phyloP scores from a whole-genome alignment of 2,113 vertebrate genomes.

The chimpanzee (Pan troglodytes) region NHGRI_mPanTro3-v2.1_pri NC_072411.2:25810501-25811000 shows the following conservation, averaged over 20 bases:
- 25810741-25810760: not conserved
- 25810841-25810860: not conserved
- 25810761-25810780: not conserved
- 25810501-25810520: not conserved
- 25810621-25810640: not conserved
- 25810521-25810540: not conserved
- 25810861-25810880: not conserved
- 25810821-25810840: not conserved
- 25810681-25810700: not conserved
- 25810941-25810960: not conserved
- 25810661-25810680: not conserved
- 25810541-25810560: not conserved
- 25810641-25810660: not conserved
- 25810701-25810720: not conserved
- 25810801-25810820: not conserved
- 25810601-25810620: not conserved
- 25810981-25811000: not conserved
- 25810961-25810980: not conserved
- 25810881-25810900: not conserved
- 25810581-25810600: not conserved
- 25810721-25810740: not conserved
- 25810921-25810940: not conserved
- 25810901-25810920: not conserved
- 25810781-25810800: not conserved
- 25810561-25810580: not conserved